Base-by-base conservation (phyloP, 2,888 invertebrate species). In the Rhodophaea formosa region DNA sequence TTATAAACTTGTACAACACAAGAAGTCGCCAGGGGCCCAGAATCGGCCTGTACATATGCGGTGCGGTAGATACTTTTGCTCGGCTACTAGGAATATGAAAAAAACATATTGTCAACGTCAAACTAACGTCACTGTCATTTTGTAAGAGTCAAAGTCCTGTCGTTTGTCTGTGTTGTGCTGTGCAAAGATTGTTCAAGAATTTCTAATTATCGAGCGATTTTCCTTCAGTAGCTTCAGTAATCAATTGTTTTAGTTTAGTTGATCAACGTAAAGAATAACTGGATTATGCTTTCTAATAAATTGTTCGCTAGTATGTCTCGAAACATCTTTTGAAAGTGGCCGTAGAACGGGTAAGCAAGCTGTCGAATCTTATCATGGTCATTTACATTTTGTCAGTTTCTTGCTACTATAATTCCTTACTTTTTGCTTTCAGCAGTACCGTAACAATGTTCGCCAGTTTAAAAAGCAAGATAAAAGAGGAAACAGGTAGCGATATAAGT, bases 381-480 rank as follows among this genome's bases (percentile, higher is more conserved):
- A 78, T 79, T 80, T 72, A 67, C 74, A 74, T 77, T 71, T 56
- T 67, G 60, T 62, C 52, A 55, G 42, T 45, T 59, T 61, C 23
- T 61, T 65, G 59, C 67, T 57, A 63, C 60, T 60, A 35, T 59
- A 44, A 57, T 62, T 60, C 58, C 58, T 62, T 65, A 62, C 63
- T 61, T 57, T 65, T 64, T 54, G 17, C 53, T 68, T 70, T 32
- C 71, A 70, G 72, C 64, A 66, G 60, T 58, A 55, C 58, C 53
- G 42, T 58, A 65, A 91, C 79, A 78, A 97, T 97, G 97, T 97
- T 97, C 84, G 95, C 96, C 55, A 96, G 96, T 75, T 88, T 97
- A 66, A 97, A 97, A 86, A 97, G 96, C 86, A 97, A 97, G 92
- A 97, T 97, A 71, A 95, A 95, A 71, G 96, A 97, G 82, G 97